A percentile compares a stretch with the other conserved stretches of the same genome.
Evolutionary conservation across 2,113 vertebrate genomes (phyloP).

Genomic region (Eidolon helvum): DNA sequence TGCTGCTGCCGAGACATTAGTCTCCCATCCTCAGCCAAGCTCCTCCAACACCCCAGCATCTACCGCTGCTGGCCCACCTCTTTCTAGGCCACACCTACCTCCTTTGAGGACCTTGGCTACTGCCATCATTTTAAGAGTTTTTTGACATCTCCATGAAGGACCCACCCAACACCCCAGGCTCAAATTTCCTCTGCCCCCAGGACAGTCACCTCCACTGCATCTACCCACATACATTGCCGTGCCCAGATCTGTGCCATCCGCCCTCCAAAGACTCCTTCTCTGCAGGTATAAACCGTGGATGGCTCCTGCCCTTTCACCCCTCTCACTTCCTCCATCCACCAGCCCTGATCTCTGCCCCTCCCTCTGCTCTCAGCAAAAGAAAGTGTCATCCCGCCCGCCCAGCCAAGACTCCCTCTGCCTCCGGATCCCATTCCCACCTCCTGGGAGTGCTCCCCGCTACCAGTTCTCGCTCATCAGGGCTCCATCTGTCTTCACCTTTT

Average conservation of each 20-base stretch:
- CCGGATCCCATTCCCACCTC: background rate
- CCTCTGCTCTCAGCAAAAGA: background rate
- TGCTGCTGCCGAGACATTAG: background rate
- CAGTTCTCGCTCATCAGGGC: background rate
- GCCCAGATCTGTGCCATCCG: background rate
- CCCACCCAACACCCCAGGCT: background rate
- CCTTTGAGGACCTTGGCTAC: background rate
- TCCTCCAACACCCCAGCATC: background rate
- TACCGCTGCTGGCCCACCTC: background rate
- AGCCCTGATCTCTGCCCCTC: background rate
- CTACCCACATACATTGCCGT: background rate
- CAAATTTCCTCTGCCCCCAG: background rate
- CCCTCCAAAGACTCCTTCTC: background rate
- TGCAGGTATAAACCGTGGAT: background rate
- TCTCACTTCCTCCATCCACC: background rate
- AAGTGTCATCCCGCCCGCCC: background rate
- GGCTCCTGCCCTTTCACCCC: background rate
- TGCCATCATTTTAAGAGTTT: background rate
- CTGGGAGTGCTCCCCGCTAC: accelerated
- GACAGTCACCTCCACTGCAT: background rate
- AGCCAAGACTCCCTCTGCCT: background rate
- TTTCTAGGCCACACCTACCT: background rate
- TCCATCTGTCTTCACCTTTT: background rate
- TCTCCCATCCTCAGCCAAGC: background rate
- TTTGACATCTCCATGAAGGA: accelerated